These are phyloP conservation scores for Molossus alvarezi DNA, from an alignment of 2,797 vertebrate species.

Conservation along the genomic window DNA sequence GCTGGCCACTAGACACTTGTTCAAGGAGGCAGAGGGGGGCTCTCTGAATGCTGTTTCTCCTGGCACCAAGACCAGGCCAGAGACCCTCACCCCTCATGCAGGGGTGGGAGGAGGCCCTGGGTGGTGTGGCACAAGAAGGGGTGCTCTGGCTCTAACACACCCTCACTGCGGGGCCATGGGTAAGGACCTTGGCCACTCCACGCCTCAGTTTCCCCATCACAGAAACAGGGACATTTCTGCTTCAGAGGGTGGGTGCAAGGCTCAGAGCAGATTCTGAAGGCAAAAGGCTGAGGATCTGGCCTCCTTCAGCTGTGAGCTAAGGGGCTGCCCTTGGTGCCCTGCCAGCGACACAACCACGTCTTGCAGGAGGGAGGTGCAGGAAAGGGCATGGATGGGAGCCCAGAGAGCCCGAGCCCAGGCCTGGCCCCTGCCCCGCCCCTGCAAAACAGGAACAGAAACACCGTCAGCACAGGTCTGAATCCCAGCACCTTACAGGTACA, in stretches of 20 bases:
- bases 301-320: not conserved
- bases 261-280: not conserved
- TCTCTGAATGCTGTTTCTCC: not conserved
- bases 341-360: too few relatives aligned
- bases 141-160: not conserved
- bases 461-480: not conserved
- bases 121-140: not conserved
- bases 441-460: not conserved
- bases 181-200: not conserved
- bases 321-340: not conserved
- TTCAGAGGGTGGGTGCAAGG: not conserved
- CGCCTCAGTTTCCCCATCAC: constrained; percentile 40
- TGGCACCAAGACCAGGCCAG: not conserved
- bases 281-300: not conserved
- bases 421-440: not conserved
- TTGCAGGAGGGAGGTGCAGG: not conserved
- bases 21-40: not conserved
- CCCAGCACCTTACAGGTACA: not conserved
- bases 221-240: not conserved
- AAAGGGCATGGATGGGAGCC: not conserved
- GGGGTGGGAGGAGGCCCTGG: not conserved
- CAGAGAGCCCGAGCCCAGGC: not conserved
- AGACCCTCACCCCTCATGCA: not conserved
- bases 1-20: accelerated
- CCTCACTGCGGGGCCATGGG: too few relatives aligned